Percentiles rank a stretch among this genome's conserved stretches.
phyloP scores from a whole-genome alignment of 2,797 vertebrate species.

The Malacoraja senta region DNA sequence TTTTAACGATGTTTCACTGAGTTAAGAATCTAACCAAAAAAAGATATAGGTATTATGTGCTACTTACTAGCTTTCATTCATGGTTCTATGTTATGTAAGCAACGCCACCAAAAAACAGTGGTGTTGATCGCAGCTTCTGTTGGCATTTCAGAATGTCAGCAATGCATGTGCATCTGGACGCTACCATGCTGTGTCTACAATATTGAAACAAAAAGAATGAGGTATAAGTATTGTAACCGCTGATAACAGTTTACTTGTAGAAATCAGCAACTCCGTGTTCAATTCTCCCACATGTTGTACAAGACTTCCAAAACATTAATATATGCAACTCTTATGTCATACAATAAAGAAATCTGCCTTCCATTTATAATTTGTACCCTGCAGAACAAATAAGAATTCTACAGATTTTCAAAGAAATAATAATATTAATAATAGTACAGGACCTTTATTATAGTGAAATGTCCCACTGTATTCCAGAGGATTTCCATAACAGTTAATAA shows the following conservation, averaged over 20 bases:
- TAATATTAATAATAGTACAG: neutral
- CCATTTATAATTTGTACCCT: neutral
- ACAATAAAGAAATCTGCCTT: neutral
- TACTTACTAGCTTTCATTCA: neutral
- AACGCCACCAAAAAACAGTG: neutral
- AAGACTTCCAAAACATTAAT: neutral
- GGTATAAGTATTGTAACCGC: neutral
- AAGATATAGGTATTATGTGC: neutral
- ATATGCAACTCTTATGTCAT: neutral
- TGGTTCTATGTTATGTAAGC: neutral
- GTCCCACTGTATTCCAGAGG: neutral
- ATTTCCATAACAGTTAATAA: neutral
- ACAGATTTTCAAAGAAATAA: neutral
- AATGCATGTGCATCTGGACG: neutral
- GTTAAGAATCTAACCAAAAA: neutral
- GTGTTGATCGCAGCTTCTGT: neutral
- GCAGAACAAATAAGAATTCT: neutral
- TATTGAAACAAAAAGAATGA: neutral
- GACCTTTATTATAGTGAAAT: neutral
- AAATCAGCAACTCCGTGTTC: neutral
- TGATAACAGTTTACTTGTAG: neutral
- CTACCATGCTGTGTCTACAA: neutral
- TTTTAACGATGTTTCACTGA: neutral
- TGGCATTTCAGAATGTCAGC: neutral
- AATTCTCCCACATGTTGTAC: neutral